These are phyloP conservation scores for Otocyon megalotis DNA, from an alignment of 2,113 vertebrate genomes.

Conservation along the genomic window DNA sequence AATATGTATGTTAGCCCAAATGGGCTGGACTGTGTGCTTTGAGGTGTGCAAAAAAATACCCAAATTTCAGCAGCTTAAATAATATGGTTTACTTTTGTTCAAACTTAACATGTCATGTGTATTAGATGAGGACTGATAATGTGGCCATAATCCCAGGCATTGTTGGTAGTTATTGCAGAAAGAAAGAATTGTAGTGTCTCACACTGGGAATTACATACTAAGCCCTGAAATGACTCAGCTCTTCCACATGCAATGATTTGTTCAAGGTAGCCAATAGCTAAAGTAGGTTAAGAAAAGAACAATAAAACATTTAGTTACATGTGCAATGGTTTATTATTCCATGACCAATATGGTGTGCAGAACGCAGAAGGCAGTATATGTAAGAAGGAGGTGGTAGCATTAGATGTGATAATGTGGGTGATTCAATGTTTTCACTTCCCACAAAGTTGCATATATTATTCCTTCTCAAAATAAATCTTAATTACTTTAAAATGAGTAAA, in stretches of 20 bases:
- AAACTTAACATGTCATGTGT: not conserved
- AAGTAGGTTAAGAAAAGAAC: not conserved
- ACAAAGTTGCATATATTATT: not conserved
- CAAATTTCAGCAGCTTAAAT: not conserved
- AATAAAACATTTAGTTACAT: not conserved
- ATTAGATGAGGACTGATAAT: not conserved
- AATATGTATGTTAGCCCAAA: not conserved
- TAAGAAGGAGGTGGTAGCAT: not conserved
- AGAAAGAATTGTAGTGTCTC: not conserved
- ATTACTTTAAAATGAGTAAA: not conserved
- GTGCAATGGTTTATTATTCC: not conserved
- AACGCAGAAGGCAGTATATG: not conserved
- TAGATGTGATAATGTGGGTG: not conserved
- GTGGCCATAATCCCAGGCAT: not conserved
- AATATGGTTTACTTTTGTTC: not conserved
- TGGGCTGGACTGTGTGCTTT: not conserved
- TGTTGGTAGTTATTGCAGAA: not conserved
- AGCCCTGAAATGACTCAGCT: not conserved
- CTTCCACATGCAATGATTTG: not conserved
- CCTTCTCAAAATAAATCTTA: not conserved
- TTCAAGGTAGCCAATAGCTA: not conserved
- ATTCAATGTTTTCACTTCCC: not conserved
- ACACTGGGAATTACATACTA: not conserved
- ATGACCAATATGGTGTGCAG: not conserved
- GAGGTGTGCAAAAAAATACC: not conserved